Evolutionary conservation across 2,113 vertebrate genomes (phyloP), one percentile per base, ranked within the genome.

Genomic region (Oryzias curvinotus): DNA sequence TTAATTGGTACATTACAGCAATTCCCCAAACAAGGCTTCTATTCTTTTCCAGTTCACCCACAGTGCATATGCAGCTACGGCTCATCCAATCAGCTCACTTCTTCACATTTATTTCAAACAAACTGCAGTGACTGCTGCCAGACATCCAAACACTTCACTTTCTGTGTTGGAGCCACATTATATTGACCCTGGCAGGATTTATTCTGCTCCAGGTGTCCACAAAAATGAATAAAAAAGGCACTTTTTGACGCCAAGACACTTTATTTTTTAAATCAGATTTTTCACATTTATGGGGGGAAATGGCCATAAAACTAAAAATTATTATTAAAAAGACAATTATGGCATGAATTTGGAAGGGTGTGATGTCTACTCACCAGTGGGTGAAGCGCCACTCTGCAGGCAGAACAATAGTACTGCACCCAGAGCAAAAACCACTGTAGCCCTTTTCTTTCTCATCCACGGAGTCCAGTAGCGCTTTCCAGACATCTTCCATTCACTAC

Each of bases 401-500:
- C 86, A 91, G 78, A 75, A 90, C 25, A 93, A 81, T 7, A 92
- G 84, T 36, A 89, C 83, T 83, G 86, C 86, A 52, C 81, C 84
- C 63, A 91, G 76, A 60, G 81, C 78, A 19, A 85, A 91, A 71
- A 91, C 77, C 70, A 88, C 76, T 65, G 66, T 87, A 80, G 80
- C 75, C 51, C 84, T 83, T 83, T 78, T 83, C 77, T 86, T 91
- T 87, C 81, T 87, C 85, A 81, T 87, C 91, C 90, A 91, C 59
- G 71, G 84, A 85, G 86, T 90, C 88, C 87, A 84, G 80, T 88
- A 85, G 60, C 74, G 73, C 59, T 80, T 89, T 87, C 84, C 86
- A 81, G 80, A 89, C 90, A 91, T 92, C 80, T 90, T 91, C 92
- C 90, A 92, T 92, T 85, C 81, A 91, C 84, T 81, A 53, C 74